Conservation (phyloP, 1,140 invertebrate species). For the roundworm (Caenorhabditis elegans) region DNA sequence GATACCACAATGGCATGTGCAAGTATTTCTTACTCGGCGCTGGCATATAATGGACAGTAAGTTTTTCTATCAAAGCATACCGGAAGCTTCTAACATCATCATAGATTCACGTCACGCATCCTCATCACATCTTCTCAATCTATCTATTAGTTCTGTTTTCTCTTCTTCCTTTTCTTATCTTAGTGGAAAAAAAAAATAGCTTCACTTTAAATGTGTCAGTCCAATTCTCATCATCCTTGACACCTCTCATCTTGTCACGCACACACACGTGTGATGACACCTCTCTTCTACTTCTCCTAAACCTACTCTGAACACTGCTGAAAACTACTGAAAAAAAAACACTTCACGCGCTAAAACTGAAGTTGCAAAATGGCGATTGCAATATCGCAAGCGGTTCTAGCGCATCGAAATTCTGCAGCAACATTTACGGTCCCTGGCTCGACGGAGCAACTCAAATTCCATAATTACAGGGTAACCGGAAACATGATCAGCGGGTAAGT, state of each 20-base stretch:
- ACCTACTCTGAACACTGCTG: conserved; percentile 18
- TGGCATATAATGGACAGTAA: conserved; percentile 44
- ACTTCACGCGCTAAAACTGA: not conserved
- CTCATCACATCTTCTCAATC: conserved; percentile 11
- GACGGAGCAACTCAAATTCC: conserved; percentile 44
- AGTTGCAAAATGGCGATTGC: conserved; percentile 38
- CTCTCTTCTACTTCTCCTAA: conserved; percentile 9
- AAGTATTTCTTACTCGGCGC: conserved; percentile 41
- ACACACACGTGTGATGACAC: not conserved
- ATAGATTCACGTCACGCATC: conserved; percentile 21
- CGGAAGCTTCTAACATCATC: conserved; percentile 30
- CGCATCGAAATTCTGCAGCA: conserved; percentile 36
- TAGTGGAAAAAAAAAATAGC: not conserved
- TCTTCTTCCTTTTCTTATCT: conserved; percentile 20
- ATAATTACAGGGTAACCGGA: conserved; percentile 55
- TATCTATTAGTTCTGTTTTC: not conserved
- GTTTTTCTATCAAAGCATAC: not conserved
- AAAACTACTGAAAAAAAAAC: conserved; percentile 31
- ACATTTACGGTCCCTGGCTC: conserved; percentile 39
- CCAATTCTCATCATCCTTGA: conserved; percentile 32
- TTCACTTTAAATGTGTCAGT: conserved; percentile 27
- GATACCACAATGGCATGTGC: conserved; percentile 38
- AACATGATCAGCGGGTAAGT: conserved; percentile 65
- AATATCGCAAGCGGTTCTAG: conserved; percentile 46
- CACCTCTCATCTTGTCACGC: conserved; percentile 26